These are phyloP conservation scores for Vidua macroura DNA, from an alignment of 2,113 vertebrate species.

Conservation along the genomic window DNA sequence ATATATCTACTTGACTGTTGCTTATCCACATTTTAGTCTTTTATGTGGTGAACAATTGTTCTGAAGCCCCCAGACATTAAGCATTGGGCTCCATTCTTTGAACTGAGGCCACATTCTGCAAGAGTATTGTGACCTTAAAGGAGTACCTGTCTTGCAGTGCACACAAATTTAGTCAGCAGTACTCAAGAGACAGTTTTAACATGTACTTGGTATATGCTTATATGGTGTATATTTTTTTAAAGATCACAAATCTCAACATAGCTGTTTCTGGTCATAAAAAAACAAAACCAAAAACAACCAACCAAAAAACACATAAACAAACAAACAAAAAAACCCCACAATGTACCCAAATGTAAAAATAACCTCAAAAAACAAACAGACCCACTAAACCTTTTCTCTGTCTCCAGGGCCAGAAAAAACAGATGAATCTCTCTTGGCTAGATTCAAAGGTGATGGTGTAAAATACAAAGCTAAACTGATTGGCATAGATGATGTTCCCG, in stretches of 20 bases:
- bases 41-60: background rate
- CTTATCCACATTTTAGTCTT: background rate
- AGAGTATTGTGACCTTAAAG: background rate
- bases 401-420: conserved; percentile 86
- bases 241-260: background rate
- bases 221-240: background rate
- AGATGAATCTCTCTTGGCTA: conserved; percentile 87
- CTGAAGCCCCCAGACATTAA: background rate
- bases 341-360: background rate
- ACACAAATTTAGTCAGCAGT: background rate
- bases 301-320: too few species aligned
- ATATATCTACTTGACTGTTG: background rate
- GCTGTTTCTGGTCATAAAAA: background rate
- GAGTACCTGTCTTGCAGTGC: background rate
- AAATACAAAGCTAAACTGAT: conserved; percentile 96
- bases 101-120: background rate
- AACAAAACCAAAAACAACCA: background rate
- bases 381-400: background rate
- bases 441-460: conserved; percentile 94
- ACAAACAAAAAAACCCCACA: background rate
- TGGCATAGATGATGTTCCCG: conserved; percentile 90
- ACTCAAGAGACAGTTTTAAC: background rate
- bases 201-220: background rate
- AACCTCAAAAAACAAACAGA: background rate
- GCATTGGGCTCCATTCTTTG: background rate